These are phyloP conservation scores for Cephus pulcher DNA, from an alignment of 2,888 invertebrate genomes.

Conservation along the genomic window DNA sequence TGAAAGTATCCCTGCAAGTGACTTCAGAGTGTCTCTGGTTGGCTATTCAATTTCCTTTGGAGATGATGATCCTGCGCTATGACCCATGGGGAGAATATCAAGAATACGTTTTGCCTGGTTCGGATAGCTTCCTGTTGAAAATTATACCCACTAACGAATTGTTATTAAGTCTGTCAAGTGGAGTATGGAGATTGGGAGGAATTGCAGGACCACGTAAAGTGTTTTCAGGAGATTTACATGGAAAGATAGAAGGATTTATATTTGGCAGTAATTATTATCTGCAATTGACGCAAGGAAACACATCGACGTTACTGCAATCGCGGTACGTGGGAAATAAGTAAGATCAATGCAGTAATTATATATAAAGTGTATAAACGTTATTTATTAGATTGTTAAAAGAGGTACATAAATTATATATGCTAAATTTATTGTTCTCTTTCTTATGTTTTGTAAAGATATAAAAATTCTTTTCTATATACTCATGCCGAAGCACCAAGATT, in stretches of 20 bases:
- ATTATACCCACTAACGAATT: conserved; percentile 38
- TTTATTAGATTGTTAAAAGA: not conserved
- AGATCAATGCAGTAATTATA: not conserved
- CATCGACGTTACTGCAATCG: conserved; percentile 37
- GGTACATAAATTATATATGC: not conserved
- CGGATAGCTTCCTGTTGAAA: conserved; percentile 27
- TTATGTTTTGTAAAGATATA: not conserved
- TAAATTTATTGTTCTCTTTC: not conserved
- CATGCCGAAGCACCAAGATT: conserved; percentile 6
- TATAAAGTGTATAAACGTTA: conserved; percentile 1
- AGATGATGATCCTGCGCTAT: conserved; percentile 45
- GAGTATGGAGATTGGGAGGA: conserved; percentile 52
- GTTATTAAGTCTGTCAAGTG: conserved; percentile 45
- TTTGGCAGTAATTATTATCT: conserved; percentile 34
- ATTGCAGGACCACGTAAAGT: conserved; percentile 42
- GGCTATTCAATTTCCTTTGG: conserved; percentile 29
- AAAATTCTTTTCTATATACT: not conserved
- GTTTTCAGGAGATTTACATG: conserved; percentile 28
- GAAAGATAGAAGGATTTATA: conserved; percentile 32
- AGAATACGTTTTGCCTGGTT: conserved; percentile 36
- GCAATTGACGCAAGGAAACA: conserved; percentile 29
- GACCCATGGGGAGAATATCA: conserved; percentile 37
- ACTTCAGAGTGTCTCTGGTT: conserved; percentile 44
- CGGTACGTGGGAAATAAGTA: conserved; percentile 39
- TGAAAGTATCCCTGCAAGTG: conserved; percentile 35